Evolutionary conservation across 1,140 invertebrate species (phyloP).

Genomic region (Drosophila varians): DNA sequence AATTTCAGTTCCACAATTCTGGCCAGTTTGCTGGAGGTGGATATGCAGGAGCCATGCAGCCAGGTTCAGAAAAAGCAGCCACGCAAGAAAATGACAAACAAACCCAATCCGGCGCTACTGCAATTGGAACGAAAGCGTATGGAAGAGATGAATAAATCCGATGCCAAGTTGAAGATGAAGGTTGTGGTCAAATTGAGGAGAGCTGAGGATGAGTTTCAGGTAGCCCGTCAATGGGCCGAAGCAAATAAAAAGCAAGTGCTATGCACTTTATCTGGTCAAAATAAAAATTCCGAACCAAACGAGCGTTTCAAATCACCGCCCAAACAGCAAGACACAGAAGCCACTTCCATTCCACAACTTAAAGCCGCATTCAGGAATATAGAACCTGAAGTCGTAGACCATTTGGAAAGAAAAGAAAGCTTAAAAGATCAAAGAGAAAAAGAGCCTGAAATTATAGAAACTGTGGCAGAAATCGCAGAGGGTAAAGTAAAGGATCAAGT

Average conservation of each 20-base stretch:
- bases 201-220: slow-evolving; percentile 65
- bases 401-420: background rate
- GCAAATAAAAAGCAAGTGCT: background rate
- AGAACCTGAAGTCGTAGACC: background rate
- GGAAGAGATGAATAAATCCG: slow-evolving; percentile 66
- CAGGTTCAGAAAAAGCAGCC: slow-evolving; percentile 83
- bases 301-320: too few relatives aligned
- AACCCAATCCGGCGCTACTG: slow-evolving; percentile 75
- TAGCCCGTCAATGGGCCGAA: slow-evolving; percentile 51
- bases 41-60: slow-evolving; percentile 50
- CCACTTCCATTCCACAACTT: background rate
- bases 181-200: slow-evolving; percentile 52
- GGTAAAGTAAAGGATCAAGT: background rate
- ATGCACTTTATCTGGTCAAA: background rate
- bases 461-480: background rate
- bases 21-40: slow-evolving; percentile 77
- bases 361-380: too few relatives aligned
- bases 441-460: background rate
- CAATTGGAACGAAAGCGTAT: slow-evolving; percentile 70
- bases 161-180: slow-evolving; percentile 74
- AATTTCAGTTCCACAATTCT: slow-evolving; percentile 69
- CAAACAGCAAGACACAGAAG: background rate
- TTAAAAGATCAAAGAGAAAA: background rate
- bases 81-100: slow-evolving; percentile 77
- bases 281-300: too few relatives aligned